Conservation (phyloP, 2,113 vertebrate species). For the Pomatostomus ruficeps region DNA sequence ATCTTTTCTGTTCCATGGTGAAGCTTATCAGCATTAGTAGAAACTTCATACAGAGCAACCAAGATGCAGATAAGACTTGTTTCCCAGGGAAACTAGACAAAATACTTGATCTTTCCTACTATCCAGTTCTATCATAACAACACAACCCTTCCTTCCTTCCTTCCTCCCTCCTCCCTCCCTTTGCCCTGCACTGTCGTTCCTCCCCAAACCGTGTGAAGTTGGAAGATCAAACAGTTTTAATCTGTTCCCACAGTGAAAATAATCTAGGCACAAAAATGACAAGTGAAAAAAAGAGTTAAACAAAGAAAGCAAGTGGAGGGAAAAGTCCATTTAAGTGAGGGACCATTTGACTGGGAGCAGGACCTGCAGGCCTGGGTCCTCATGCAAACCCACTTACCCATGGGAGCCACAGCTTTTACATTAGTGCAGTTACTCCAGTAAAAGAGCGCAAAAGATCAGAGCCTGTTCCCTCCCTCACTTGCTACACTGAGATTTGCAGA, state of each 20-base stretch:
- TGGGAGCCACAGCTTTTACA: not conserved
- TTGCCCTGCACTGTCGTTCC: not conserved
- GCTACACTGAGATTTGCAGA: not conserved
- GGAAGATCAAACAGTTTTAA: slow-evolving; percentile 1
- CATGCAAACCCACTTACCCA: not conserved
- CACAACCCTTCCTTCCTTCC: slow-evolving; percentile 47
- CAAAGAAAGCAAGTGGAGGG: not conserved
- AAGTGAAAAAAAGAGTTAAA: not conserved
- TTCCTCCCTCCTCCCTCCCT: not conserved
- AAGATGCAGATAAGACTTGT: slow-evolving; percentile 47
- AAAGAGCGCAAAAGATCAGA: not conserved
- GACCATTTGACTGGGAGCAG: not conserved
- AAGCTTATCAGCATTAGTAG: slow-evolving; percentile 15
- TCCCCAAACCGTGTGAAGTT: not conserved
- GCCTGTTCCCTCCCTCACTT: not conserved
- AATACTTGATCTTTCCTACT: slow-evolving; percentile 31
- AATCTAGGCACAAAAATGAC: not conserved
- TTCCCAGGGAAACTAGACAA: not conserved
- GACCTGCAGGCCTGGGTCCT: not conserved
- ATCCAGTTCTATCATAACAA: slow-evolving; percentile 12
- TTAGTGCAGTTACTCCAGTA: not conserved
- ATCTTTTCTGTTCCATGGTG: not conserved
- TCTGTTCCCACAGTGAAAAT: slow-evolving; percentile 8
- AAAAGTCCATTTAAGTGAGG: not conserved
- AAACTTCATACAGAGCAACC: slow-evolving; percentile 21